Base-by-base conservation (phyloP, 2,888 invertebrate species). In the Thecophora atra region DNA sequence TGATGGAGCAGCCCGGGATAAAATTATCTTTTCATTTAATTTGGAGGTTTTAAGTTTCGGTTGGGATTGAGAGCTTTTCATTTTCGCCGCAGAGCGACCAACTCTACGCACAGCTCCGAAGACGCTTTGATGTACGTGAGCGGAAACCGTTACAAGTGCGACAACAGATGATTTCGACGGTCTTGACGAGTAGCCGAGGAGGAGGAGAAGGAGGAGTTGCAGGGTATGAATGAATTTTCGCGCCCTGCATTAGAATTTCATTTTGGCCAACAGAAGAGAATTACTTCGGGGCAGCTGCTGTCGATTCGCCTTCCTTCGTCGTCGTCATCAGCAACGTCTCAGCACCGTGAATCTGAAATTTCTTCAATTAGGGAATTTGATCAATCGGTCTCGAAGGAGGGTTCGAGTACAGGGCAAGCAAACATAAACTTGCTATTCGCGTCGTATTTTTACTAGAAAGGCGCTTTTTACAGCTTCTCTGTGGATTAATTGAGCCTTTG, bases 51-150 rank as follows among this genome's bases (percentile, higher is more conserved):
- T n/a, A n/a, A n/a, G n/a, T n/a, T n/a, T n/a, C n/a, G n/a, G n/a
- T n/a, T n/a, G n/a, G n/a, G n/a, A n/a, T n/a, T n/a, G n/a, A n/a
- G n/a, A n/a, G n/a, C n/a, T n/a, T n/a, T 68, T 51, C 67, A 54
- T 67, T 17, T 62, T 62, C 42, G 54, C 28, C 19, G 17, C 7
- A 8, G 51, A 11, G 15, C 6, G 15, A 15, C 17, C 8, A n/a
- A 47, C 13, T 2, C 47, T n/a, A 47, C 17, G 47, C 13, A 26
- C 64, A 24, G 64, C 15, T 47, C 26, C 64, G 60, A 60, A 26
- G 8, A 60, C 81, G 7, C 79, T 77, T n/a, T n/a, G n/a, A 78
- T 76, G 78, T 78, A 81, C 82, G 81, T 81, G 82, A 81, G 77
- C 74, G 65, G 77, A 79, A 81, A 79, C 79, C 74, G 77, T 79